Evolutionary conservation across 2,888 invertebrate genomes (phyloP).

Genomic region (Coleophora flavipennella): DNA sequence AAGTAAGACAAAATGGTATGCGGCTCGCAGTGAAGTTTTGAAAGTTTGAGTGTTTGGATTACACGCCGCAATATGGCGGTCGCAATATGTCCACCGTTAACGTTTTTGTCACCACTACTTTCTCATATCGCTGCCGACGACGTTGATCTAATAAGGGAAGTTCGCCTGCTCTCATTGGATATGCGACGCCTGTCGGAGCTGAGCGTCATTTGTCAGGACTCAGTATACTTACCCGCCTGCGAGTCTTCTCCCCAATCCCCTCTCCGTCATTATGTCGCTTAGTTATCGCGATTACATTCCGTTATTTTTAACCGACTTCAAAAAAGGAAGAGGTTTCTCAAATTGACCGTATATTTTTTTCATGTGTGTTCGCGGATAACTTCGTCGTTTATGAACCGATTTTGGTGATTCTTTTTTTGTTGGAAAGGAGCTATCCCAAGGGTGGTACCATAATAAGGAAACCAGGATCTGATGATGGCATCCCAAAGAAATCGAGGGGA

Average conservation of each 20-base stretch:
- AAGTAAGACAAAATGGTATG: slow-evolving; percentile 51
- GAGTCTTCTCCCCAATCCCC: background rate
- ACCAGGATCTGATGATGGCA: too few relatives aligned
- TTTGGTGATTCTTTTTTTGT: too few relatives aligned
- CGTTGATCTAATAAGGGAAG: slow-evolving; percentile 66
- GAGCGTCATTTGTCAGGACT: slow-evolving; percentile 43
- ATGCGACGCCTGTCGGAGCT: slow-evolving; percentile 56
- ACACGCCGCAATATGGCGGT: slow-evolving; percentile 42
- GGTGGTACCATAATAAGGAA: too few relatives aligned
- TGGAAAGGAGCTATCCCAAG: too few relatives aligned
- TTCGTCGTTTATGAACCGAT: too few relatives aligned
- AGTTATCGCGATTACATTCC: slow-evolving; percentile 3
- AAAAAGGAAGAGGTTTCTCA: too few relatives aligned
- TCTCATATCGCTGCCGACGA: slow-evolving; percentile 54
- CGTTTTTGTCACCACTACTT: slow-evolving; percentile 61
- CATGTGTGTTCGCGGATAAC: too few relatives aligned
- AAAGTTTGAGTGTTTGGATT: slow-evolving; percentile 43
- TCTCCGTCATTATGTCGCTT: slow-evolving; percentile 15
- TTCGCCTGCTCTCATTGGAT: slow-evolving; percentile 60
- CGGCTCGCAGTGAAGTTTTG: slow-evolving; percentile 47
- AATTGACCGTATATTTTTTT: too few relatives aligned
- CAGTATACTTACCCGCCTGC: slow-evolving; percentile 13
- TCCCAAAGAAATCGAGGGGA: too few relatives aligned
- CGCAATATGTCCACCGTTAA: slow-evolving; percentile 58
- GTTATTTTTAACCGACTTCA: background rate